Evolutionary conservation across 2,113 vertebrate genomes (phyloP).

Genomic region (Macrotis lagotis): DNA sequence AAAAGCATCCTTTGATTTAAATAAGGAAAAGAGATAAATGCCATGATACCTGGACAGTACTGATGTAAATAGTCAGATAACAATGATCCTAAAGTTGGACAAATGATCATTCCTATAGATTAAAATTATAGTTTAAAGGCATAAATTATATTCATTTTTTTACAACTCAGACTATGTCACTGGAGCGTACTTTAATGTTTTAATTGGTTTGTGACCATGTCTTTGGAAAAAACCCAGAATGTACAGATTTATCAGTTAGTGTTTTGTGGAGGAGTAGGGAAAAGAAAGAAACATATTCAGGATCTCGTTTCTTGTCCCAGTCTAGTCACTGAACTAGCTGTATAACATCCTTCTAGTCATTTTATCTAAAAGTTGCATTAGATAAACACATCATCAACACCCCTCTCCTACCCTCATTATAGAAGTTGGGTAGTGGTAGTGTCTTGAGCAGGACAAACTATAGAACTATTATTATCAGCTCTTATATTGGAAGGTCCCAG

Average conservation of each 20-base stretch:
- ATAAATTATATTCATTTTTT: slow-evolving; percentile 48
- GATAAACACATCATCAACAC: not conserved
- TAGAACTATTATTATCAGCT: not conserved
- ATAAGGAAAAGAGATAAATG: slow-evolving; percentile 64
- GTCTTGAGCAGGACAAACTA: not conserved
- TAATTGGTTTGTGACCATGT: slow-evolving; percentile 59
- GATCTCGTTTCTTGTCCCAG: not conserved
- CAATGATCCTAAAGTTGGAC: slow-evolving; percentile 62
- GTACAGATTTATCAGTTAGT: not conserved
- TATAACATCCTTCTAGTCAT: not conserved
- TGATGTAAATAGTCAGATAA: slow-evolving; percentile 65
- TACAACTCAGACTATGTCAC: slow-evolving; percentile 49
- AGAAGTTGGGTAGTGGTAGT: not conserved
- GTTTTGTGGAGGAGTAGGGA: no score
- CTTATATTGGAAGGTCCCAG: not conserved
- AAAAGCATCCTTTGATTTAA: slow-evolving; percentile 73
- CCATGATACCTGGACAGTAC: slow-evolving; percentile 43
- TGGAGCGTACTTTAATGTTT: slow-evolving; percentile 48
- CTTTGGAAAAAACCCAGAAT: slow-evolving; percentile 39
- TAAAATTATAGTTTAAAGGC: slow-evolving; percentile 69
- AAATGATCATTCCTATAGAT: slow-evolving; percentile 64
- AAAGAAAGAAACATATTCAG: not conserved
- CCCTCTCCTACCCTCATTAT: not conserved
- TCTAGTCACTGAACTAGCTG: not conserved
- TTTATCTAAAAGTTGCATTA: not conserved